Base-by-base conservation (phyloP, 2,113 vertebrate genomes). In the Myiozetetes cayanensis region DNA sequence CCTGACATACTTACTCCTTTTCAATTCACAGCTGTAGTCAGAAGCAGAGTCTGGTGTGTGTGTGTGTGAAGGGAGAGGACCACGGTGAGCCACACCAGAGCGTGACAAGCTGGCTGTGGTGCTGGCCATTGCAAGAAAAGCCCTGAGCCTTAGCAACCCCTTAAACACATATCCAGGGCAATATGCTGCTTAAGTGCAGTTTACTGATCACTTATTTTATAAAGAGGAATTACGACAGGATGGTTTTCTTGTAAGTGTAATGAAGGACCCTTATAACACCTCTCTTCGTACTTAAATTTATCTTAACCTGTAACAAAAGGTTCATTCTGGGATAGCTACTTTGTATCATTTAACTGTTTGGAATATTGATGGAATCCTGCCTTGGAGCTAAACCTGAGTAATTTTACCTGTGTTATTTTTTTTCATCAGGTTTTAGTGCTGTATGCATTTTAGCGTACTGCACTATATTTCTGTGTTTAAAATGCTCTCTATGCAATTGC, bases 301-400 rank as follows among this genome's bases (percentile, higher is more conserved):
- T 67, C 27, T 61, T 55, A 47, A 17, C 3, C 4, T 41, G 21
- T 27, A 41, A 58, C 7, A 23, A 53, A 28, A 46, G 7, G 41
- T 70, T 41, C 0, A 0, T 25, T 62, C 4, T 37, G 24, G 24
- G 2, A 0, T 67, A 71, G 7, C 9, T 67, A 14, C 9, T 50
- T 63, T 50, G 10, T 79, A 3, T 75, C 12, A 1, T 55, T 27
- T 70, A 80, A 7, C 5, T 82, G 7, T 17, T 82, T 52, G 23
- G 4, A 43, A 4, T 62, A 43, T 17, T 46, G 11, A 16, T 5
- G 11, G 61, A 65, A n/a, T 72, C 14, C 22, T 73, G 12, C 1
- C 0, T 14, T 61, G 41, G 6, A 49, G 37, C 20, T 44, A 52
- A 39, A 24, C 1, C 0, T 43, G 18, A 35, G 1, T 46, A 9